These are phyloP conservation scores for Halichondria panicea DNA, from an alignment of 37 sponge, comb jelly and placozoan species.

Conservation along the genomic window DNA sequence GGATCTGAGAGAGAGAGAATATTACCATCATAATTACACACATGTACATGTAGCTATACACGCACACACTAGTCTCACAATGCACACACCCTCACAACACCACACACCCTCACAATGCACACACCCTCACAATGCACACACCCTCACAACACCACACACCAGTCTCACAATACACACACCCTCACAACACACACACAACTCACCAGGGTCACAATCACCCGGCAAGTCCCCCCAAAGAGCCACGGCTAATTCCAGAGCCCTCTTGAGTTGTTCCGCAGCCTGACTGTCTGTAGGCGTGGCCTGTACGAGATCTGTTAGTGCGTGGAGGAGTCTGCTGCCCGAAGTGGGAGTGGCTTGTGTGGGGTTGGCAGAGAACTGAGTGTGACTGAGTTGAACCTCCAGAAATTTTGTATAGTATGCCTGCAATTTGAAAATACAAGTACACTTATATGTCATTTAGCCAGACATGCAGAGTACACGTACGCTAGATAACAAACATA, in stretches of 20 bases:
- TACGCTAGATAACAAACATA: no score
- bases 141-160: background rate
- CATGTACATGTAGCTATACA: no score
- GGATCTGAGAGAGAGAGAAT: conserved; percentile 2
- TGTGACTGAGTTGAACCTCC: conserved; percentile 13
- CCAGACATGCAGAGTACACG: no score
- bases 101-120: background rate
- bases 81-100: no score
- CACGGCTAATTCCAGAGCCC: conserved; percentile 41
- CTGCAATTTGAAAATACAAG: no score
- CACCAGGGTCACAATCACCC: conserved; percentile 21
- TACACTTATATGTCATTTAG: no score
- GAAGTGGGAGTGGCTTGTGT: background rate
- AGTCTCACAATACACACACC: background rate
- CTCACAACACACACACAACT: background rate
- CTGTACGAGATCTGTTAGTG: no score
- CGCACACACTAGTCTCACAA: no score
- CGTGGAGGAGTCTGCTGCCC: background rate
- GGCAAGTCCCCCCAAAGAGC: conserved; percentile 76
- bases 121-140: background rate
- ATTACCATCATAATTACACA: background rate
- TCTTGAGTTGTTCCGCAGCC: conserved; percentile 11
- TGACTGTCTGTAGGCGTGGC: conserved; percentile 1
- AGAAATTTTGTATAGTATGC: no score
- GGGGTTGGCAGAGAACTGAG: background rate